Conservation (phyloP, 1,140 invertebrate species). For the Zaprionus nigranus region DNA sequence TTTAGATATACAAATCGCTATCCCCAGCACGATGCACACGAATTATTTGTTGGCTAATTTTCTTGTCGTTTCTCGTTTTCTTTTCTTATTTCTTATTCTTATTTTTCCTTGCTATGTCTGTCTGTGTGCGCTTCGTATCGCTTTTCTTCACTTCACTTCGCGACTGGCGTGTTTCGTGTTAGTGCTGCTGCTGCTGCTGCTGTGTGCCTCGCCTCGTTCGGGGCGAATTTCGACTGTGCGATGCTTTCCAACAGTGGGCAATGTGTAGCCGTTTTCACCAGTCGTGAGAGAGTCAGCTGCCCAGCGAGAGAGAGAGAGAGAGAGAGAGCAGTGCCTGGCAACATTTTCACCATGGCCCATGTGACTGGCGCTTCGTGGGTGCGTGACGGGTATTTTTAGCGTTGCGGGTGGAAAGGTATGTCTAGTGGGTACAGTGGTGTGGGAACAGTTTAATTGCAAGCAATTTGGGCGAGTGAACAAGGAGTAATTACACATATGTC, state of each 20-base stretch:
- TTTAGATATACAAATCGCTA: background rate
- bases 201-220: conserved; percentile 66
- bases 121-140: conserved; percentile 43
- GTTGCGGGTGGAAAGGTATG: conserved; percentile 62
- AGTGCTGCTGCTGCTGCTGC: conserved; percentile 41
- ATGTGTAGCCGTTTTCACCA: conserved; percentile 25
- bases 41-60: conserved; percentile 43
- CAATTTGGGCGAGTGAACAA: background rate
- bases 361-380: conserved; percentile 68
- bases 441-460: background rate
- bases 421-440: conserved; percentile 56
- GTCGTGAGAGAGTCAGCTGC: conserved; percentile 1
- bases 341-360: conserved; percentile 71
- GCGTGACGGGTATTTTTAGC: conserved; percentile 71
- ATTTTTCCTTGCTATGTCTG: conserved; percentile 16
- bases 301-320: conserved; percentile 24
- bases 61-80: conserved; percentile 24
- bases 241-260: conserved; percentile 26
- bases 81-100: conserved; percentile 40
- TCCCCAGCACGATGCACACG: conserved; percentile 30
- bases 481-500: background rate
- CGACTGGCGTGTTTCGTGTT: conserved; percentile 45
- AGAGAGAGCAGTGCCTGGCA: conserved; percentile 38
- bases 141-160: conserved; percentile 65
- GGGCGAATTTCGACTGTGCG: conserved; percentile 72